Conservation (phyloP, 2,797 vertebrate species). For the Otus scops region DNA sequence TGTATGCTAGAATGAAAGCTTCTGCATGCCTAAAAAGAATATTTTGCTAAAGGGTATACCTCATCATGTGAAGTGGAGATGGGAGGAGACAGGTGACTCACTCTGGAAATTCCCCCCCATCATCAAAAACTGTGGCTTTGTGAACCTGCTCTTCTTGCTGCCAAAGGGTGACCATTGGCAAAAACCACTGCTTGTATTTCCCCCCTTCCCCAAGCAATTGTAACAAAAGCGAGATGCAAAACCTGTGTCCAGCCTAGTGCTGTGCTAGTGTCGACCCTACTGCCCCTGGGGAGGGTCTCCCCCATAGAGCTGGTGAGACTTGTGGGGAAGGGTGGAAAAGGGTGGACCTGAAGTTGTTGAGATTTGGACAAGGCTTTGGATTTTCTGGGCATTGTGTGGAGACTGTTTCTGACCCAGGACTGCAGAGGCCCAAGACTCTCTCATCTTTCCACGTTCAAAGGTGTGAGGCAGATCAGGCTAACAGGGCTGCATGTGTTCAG, state of each 20-base stretch:
- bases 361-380: not conserved
- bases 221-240: not conserved
- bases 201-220: not conserved
- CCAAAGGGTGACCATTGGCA: accelerated
- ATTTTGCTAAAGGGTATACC: not conserved
- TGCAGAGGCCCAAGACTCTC: not conserved
- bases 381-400: not conserved
- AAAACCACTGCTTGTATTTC: accelerated
- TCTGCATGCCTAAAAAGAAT: not conserved
- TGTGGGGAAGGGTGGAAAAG: not conserved
- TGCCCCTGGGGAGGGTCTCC: accelerated
- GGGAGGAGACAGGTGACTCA: not conserved
- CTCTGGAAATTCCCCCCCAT: not conserved
- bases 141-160: not conserved
- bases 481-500: too few species aligned
- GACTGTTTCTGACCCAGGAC: not conserved
- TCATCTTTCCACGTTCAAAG: not conserved
- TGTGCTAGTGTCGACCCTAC: accelerated
- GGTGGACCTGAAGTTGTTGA: not conserved
- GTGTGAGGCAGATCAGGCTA: not conserved
- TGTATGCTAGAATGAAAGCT: not conserved
- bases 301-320: not conserved
- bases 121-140: not conserved
- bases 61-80: not conserved
- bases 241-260: accelerated